phyloP scores from a whole-genome alignment of 2,888 invertebrate genomes.

The Carpatolechia fugitivella region DNA sequence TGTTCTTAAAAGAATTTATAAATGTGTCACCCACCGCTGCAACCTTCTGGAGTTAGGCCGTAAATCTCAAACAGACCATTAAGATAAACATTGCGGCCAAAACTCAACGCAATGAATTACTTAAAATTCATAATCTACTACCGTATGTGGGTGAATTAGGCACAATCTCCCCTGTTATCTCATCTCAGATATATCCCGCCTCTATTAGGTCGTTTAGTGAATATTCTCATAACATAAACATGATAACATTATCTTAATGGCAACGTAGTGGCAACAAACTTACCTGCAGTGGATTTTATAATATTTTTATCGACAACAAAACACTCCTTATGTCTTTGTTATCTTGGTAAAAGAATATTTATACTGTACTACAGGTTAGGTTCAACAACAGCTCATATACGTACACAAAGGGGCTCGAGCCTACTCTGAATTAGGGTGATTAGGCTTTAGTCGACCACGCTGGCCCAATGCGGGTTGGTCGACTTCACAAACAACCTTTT shows the following conservation, averaged over 20 bases:
- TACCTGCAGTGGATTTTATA: slow-evolving; percentile 51
- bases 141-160: slow-evolving; percentile 59
- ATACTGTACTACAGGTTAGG: too few relatives aligned
- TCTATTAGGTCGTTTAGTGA: slow-evolving; percentile 45
- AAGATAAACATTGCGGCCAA: slow-evolving; percentile 58
- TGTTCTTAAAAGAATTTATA: background rate
- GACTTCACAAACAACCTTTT: too few relatives aligned
- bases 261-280: slow-evolving; percentile 49
- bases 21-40: slow-evolving; percentile 11
- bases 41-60: slow-evolving; percentile 16
- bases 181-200: slow-evolving; percentile 35
- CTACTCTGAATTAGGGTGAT: too few relatives aligned
- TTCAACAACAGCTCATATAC: too few relatives aligned
- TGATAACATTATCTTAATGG: slow-evolving; percentile 67
- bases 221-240: slow-evolving; percentile 50
- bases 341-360: too few relatives aligned
- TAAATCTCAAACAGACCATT: slow-evolving; percentile 33
- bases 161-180: slow-evolving; percentile 57
- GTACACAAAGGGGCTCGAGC: too few relatives aligned
- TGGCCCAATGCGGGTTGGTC: too few relatives aligned
- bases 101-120: slow-evolving; percentile 47
- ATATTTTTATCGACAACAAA: slow-evolving; percentile 49
- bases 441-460: too few relatives aligned
- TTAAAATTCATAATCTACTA: slow-evolving; percentile 59
- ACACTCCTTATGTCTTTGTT: background rate